Percentiles rank a stretch among this genome's conserved stretches.
Evolutionary conservation across 2,888 invertebrate species (phyloP).

Genomic region (Drosophila seclusa): DNA sequence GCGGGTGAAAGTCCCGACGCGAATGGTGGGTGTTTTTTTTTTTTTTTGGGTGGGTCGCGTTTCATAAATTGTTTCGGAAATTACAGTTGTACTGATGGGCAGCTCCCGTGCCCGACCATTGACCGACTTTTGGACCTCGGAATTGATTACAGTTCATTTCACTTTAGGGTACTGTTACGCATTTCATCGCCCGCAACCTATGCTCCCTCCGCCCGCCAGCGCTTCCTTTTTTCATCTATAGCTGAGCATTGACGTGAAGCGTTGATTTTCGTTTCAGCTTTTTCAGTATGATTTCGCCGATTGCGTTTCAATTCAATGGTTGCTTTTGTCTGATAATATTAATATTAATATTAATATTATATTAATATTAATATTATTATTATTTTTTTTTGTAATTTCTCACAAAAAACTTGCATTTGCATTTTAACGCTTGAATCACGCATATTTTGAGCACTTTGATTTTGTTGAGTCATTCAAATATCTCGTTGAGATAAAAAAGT

Average conservation of each 20-base stretch:
- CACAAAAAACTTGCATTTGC: conserved; percentile 10
- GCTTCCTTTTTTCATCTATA: neutral
- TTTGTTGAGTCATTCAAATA: conserved; percentile 1
- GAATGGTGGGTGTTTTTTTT: neutral
- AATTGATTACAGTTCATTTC: conserved; percentile 79
- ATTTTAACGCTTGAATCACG: conserved; percentile 8
- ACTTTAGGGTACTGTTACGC: conserved; percentile 54
- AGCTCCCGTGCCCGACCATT: conserved; percentile 28
- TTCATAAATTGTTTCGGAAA: conserved; percentile 71
- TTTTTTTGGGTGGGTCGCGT: neutral
- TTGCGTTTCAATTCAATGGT: conserved; percentile 27
- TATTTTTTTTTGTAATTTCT: conserved; percentile 6
- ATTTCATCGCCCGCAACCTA: neutral
- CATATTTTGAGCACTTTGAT: neutral
- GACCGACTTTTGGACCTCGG: conserved; percentile 42
- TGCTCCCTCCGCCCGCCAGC: neutral
- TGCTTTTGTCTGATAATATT: conserved; percentile 48
- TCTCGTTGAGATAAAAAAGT: neutral
- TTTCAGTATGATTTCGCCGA: conserved; percentile 9
- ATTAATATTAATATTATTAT: conserved; percentile 48
- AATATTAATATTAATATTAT: conserved; percentile 51
- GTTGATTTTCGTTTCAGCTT: conserved; percentile 26
- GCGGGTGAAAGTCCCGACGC: neutral
- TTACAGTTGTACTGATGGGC: conserved; percentile 52
- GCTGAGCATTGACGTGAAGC: conserved; percentile 22